A percentile compares a stretch with the other conserved stretches of the same genome.
These are phyloP conservation scores for Pasiphila rectangulata DNA, from an alignment of 2,888 invertebrate genomes.

Conservation along the genomic window DNA sequence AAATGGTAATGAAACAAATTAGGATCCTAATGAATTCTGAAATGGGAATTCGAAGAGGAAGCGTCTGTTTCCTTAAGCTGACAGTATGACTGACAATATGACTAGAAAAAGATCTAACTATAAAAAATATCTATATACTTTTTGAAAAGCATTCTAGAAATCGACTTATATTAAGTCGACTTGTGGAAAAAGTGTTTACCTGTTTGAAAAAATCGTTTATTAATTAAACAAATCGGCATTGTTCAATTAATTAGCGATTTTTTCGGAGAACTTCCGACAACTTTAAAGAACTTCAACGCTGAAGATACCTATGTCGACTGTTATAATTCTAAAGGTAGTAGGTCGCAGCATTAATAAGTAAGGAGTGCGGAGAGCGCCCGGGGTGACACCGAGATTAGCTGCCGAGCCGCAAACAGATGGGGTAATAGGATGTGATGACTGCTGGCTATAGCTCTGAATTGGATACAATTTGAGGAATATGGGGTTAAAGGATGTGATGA, in stretches of 20 bases:
- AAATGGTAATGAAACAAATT: constrained; percentile 29
- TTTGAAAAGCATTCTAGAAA: neutral
- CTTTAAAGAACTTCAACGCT: too few relatives aligned
- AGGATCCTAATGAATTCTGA: constrained; percentile 15
- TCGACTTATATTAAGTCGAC: too few relatives aligned
- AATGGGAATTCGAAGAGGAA: constrained; percentile 3
- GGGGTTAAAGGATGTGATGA: too few relatives aligned
- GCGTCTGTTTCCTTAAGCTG: neutral
- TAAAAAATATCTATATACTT: neutral
- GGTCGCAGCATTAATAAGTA: constrained; percentile 41
- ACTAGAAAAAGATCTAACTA: neutral
- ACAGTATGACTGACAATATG: neutral
- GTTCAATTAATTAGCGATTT: too few relatives aligned
- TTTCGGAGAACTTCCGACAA: too few relatives aligned
- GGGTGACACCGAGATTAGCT: constrained; percentile 49
- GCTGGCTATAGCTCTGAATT: too few relatives aligned
- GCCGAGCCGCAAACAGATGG: constrained; percentile 28
- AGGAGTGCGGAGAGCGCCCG: constrained; percentile 41
- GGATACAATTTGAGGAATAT: too few relatives aligned
- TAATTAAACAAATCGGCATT: too few relatives aligned
- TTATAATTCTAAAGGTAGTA: constrained; percentile 8
- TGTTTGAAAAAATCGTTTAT: too few relatives aligned
- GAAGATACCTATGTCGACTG: too few relatives aligned
- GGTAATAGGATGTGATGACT: constrained; percentile 24
- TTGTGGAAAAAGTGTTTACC: too few relatives aligned